These are phyloP conservation scores for Hirtodrosophila duncani DNA, from an alignment of 2,888 invertebrate species.

Conservation along the genomic window DNA sequence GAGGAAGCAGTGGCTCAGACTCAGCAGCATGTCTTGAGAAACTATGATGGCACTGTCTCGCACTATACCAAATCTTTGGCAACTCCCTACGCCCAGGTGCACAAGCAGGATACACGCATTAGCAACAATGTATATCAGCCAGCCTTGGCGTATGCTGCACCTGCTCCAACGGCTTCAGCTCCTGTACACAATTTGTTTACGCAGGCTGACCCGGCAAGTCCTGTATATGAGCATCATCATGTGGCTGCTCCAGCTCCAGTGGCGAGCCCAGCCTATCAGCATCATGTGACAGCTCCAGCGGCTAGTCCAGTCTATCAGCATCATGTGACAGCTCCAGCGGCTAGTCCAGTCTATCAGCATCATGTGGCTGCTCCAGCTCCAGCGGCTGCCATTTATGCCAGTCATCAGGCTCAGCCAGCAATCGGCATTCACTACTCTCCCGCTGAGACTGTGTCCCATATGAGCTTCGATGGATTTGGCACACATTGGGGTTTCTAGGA, in stretches of 20 bases:
- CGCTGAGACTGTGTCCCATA: constrained; percentile 83
- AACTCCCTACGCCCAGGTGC: constrained; percentile 81
- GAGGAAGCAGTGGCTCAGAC: constrained; percentile 77
- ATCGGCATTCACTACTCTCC: constrained; percentile 79
- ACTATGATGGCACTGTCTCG: constrained; percentile 80
- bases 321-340: constrained; percentile 1
- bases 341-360: constrained; percentile 33
- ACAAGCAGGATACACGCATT: constrained; percentile 81
- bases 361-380: constrained; percentile 39
- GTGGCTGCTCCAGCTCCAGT: constrained; percentile 11
- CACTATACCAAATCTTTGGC: constrained; percentile 81
- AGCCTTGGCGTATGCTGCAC: constrained; percentile 76
- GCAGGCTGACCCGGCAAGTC: constrained; percentile 61
- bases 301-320: constrained; percentile 33
- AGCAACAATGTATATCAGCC: constrained; percentile 81
- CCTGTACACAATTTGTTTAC: constrained; percentile 52
- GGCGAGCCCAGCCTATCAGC: constrained; percentile 45
- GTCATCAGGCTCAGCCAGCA: constrained; percentile 60
- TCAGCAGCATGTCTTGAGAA: constrained; percentile 80
- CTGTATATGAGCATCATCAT: constrained; percentile 45
- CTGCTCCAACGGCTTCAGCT: constrained; percentile 65
- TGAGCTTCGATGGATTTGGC: constrained; percentile 82
- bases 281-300: constrained; percentile 28
- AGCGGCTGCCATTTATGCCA: constrained; percentile 66
- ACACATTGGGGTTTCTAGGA: constrained; percentile 83